phyloP scores from a whole-genome alignment of 2,888 invertebrate species.

The Lacanobia wlatinum region DNA sequence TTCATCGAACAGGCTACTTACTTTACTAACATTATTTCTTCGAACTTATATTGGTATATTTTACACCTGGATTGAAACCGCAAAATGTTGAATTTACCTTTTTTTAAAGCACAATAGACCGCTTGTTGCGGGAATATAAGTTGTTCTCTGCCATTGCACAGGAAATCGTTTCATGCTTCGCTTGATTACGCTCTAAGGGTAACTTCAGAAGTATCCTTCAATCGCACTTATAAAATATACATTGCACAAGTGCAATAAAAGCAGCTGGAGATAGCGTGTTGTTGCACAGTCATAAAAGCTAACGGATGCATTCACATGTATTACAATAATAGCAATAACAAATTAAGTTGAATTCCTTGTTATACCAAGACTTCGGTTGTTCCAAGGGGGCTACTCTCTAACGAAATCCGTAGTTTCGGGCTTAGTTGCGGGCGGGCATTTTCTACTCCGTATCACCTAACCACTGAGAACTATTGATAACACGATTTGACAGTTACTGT shows the following conservation, averaged over 20 bases:
- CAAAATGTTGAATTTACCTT: slow-evolving; percentile 77
- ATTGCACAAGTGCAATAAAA: slow-evolving; percentile 28
- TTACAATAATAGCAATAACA: slow-evolving; percentile 24
- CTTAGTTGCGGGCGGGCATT: no score
- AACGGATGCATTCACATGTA: slow-evolving; percentile 32
- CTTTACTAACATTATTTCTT: slow-evolving; percentile 46
- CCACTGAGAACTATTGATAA: no score
- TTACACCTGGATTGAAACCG: slow-evolving; percentile 71
- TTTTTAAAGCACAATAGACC: slow-evolving; percentile 68
- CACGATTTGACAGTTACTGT: no score
- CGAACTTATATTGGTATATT: slow-evolving; percentile 56
- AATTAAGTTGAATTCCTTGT: slow-evolving; percentile 13
- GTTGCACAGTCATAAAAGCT: slow-evolving; percentile 25
- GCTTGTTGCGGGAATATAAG: slow-evolving; percentile 73
- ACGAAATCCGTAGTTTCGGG: no score
- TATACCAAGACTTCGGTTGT: neutral
- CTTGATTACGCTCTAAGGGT: slow-evolving; percentile 68
- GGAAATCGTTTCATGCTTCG: slow-evolving; percentile 86
- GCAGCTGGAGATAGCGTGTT: slow-evolving; percentile 3
- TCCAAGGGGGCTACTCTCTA: no score
- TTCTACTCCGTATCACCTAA: no score
- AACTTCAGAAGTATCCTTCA: slow-evolving; percentile 45
- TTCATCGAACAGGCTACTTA: slow-evolving; percentile 28
- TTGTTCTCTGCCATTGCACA: slow-evolving; percentile 71
- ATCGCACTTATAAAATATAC: slow-evolving; percentile 39